Percentiles rank a stretch among this genome's conserved stretches.
Conservation (phyloP, 2,888 invertebrate genomes). For the Leptogaster cylindrica region DNA sequence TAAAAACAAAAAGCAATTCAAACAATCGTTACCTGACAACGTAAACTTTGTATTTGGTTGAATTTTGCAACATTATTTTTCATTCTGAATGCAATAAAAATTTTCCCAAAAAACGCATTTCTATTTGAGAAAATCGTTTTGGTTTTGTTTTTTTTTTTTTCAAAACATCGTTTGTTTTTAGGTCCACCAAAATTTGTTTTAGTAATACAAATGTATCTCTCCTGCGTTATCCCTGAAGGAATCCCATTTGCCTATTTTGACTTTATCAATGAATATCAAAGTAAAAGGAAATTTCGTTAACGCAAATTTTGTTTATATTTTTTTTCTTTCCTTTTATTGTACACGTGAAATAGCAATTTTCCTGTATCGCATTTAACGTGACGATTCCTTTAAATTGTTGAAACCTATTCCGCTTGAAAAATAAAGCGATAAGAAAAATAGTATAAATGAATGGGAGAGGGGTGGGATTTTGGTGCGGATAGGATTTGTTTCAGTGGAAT, state of each 20-base stretch:
- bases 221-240: not conserved
- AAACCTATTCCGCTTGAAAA: conserved; percentile 14
- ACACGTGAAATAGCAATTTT: not conserved
- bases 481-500: conserved; percentile 2
- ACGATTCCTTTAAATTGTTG: conserved; percentile 6
- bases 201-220: not conserved
- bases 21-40: no score
- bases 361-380: not conserved
- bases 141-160: no score
- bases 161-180: not conserved
- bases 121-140: no score
- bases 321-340: no score
- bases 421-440: conserved; percentile 12
- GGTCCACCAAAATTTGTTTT: conserved; percentile 6
- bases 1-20: no score
- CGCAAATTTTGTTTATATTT: conserved; percentile 16
- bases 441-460: not conserved
- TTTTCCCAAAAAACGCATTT: no score
- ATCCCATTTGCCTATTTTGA: not conserved
- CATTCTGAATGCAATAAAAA: no score
- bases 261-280: not conserved
- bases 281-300: conserved; percentile 6
- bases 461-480: conserved; percentile 5
- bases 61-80: no score
- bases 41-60: no score